Evolutionary conservation across 1,140 invertebrate genomes (phyloP), one percentile per base, ranked within the genome.

Genomic region (Tachypleus tridentatus): DNA sequence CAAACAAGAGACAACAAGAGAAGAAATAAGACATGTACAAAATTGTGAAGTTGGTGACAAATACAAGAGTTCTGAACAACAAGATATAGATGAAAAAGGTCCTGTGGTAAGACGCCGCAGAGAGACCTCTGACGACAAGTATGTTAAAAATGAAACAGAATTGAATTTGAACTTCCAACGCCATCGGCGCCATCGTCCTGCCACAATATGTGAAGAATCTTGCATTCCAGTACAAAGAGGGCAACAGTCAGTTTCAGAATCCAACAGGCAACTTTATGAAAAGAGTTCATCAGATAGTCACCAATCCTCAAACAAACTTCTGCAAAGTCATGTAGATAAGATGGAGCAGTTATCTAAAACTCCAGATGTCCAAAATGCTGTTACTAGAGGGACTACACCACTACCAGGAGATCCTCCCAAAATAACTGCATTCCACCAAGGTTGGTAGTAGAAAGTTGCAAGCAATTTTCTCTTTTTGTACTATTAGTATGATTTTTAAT

Each of bases 111-210:
- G 67, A 51, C 56, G 66, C 4, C 58, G 56, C 3, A 53, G 67
- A 56, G 52, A 3, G 6, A 64, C 61, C 8, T 51, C 63, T 9
- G 63, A 64, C 10, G 54, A 57, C 11, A 68, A 68, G 63, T 68
- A 68, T 49, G 67, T 60, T 9, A 68, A 64, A 49, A 60, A 68
- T 52, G 67, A 68, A 60, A 65, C 57, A 51, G 67, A 68, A 58
- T 49, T 68, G 52, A 68, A 68, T 51, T 49, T 68, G 10, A 57
- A 59, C 4, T 68, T 68, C 49, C 50, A 9, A 3, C 58, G 67
- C 57, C 29, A 29, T 29, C 57, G 63, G 61, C 47, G 66, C 48
- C 62, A 62, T 47, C 10, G 65, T 7, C 65, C 61, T 4, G 48
- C 59, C 29, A 49, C 58, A 51, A 58, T 49, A 8, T 58, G 50